Evolutionary conservation across 2,797 vertebrate species (phyloP).

Genomic region (Limosa lapponica): DNA sequence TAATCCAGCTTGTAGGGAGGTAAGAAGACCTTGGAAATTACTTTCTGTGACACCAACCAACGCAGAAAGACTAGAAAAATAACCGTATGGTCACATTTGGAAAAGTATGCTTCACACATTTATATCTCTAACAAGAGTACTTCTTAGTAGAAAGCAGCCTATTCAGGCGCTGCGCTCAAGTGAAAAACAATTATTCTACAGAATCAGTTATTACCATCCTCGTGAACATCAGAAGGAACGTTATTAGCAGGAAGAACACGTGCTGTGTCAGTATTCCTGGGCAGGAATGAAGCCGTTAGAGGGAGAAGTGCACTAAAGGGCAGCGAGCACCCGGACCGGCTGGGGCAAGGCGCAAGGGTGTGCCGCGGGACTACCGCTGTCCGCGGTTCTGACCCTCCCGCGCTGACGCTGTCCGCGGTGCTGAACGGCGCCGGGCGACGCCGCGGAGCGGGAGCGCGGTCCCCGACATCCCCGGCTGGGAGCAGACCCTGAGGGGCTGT

Average conservation of each 20-base stretch:
- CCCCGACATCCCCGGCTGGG: rapidly evolving
- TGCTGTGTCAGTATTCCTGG: not conserved
- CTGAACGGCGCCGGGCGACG: not conserved
- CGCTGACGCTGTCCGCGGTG: not conserved
- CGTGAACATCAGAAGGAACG: rapidly evolving
- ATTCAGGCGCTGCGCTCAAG: not conserved
- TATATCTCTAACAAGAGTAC: not conserved
- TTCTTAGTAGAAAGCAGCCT: not conserved
- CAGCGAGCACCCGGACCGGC: rapidly evolving
- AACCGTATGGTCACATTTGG: not conserved
- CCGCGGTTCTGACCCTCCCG: not conserved
- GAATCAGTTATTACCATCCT: not conserved
- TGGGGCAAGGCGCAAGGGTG: no score
- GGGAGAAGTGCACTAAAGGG: rapidly evolving
- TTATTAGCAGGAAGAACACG: not conserved
- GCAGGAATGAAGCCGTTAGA: rapidly evolving
- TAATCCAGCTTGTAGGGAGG: not conserved
- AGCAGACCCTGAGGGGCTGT: not conserved
- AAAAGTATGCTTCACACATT: not conserved
- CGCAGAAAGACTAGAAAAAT: not conserved
- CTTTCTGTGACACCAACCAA: not conserved
- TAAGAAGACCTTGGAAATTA: not conserved
- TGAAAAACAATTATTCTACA: not conserved
- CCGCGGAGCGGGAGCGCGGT: not conserved
- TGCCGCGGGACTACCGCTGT: not conserved